Percentiles rank a stretch among this genome's conserved stretches.
Conservation (phyloP, 2,797 vertebrate genomes). For the Cirrhinus molitorella region DNA sequence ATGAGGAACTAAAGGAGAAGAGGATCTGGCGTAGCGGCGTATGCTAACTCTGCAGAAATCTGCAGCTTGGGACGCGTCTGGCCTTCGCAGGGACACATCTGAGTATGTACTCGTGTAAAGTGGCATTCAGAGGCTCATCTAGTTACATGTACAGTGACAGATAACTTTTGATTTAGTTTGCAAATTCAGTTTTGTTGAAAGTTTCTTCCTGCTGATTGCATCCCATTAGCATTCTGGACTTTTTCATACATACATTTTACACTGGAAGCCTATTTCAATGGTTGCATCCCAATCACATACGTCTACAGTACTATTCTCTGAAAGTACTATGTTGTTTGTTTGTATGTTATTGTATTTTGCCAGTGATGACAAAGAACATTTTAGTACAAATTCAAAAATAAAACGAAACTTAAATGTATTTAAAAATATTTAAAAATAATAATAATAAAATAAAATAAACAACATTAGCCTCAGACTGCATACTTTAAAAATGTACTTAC, state of each 20-base stretch:
- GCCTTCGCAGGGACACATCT: neutral
- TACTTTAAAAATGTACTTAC: no score
- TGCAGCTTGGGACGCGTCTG: neutral
- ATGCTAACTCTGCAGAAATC: neutral
- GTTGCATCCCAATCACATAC: neutral
- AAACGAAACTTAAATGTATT: no score
- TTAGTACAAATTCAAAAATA: neutral
- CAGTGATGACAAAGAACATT: neutral
- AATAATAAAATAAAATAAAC: no score
- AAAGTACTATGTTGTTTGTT: no score
- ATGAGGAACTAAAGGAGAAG: neutral
- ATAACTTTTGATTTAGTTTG: conserved; percentile 19
- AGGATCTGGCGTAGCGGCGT: neutral
- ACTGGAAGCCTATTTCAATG: neutral
- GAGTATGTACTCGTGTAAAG: neutral
- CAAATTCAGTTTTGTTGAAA: neutral
- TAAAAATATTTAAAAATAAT: no score
- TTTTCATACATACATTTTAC: neutral
- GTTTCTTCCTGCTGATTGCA: neutral
- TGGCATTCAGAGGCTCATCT: conserved; percentile 15
- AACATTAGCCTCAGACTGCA: no score
- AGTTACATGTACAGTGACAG: neutral
- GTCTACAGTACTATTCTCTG: no score
- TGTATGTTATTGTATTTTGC: neutral
- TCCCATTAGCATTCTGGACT: neutral